phyloP scores from a whole-genome alignment of 2,113 vertebrate species.

The Centropus bengalensis region DNA sequence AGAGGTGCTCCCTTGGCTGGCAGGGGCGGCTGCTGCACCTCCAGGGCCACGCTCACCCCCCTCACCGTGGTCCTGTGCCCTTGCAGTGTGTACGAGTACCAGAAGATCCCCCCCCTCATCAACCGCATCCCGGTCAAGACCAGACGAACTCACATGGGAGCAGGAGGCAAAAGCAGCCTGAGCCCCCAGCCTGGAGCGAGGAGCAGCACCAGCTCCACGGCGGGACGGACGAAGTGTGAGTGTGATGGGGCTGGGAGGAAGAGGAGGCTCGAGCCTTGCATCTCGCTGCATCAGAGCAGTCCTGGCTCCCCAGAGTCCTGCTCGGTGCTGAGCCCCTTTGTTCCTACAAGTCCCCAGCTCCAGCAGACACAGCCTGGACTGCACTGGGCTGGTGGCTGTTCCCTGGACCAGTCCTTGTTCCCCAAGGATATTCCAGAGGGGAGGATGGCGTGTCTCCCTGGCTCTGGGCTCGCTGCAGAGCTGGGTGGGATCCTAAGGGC shows the following conservation, averaged over 20 bases:
- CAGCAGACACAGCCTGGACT: background rate
- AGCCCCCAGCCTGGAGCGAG: background rate
- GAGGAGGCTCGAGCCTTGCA: fast-evolving
- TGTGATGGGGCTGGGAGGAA: background rate
- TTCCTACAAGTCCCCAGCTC: background rate
- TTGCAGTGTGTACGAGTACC: slow-evolving; percentile 45
- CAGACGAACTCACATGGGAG: background rate
- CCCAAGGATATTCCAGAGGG: background rate
- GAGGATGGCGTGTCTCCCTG: fast-evolving
- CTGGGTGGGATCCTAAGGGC: background rate
- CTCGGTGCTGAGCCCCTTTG: background rate
- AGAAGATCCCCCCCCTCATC: slow-evolving; percentile 64
- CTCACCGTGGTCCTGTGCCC: fast-evolving
- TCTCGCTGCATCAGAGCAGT: fast-evolving
- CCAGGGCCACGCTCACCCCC: fast-evolving
- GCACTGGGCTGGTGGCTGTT: background rate
- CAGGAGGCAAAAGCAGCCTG: slow-evolving; percentile 33
- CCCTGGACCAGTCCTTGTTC: background rate
- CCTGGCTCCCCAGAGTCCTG: fast-evolving
- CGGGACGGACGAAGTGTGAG: slow-evolving; percentile 55
- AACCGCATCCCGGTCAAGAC: slow-evolving; percentile 50
- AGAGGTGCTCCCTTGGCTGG: background rate
- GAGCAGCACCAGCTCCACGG: background rate
- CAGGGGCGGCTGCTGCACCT: background rate
- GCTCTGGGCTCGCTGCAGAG: background rate